Conservation (phyloP, 1,140 invertebrate species). For the Apis mellifera region Amel_HAv3.1 CM009946.2:1298501-1299000, state of each 20-base stretch:
- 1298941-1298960: constrained; percentile 70
- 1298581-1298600: constrained; percentile 76
- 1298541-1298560: constrained; percentile 67
- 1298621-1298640: constrained; percentile 67
- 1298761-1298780: constrained; percentile 73
- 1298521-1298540: constrained; percentile 67
- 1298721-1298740: constrained; percentile 72
- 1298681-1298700: constrained; percentile 74
- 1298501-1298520: constrained; percentile 77
- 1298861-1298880: background rate
- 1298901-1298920: constrained; percentile 73
- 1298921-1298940: constrained; percentile 64
- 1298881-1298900: constrained; percentile 63
- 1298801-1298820: constrained; percentile 74
- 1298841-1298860: background rate
- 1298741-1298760: constrained; percentile 70
- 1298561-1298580: constrained; percentile 75
- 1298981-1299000: constrained; percentile 74
- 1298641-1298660: constrained; percentile 65
- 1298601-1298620: constrained; percentile 76
- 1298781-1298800: constrained; percentile 63
- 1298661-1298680: constrained; percentile 74
- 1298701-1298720: constrained; percentile 72
- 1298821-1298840: constrained; percentile 51
- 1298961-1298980: constrained; percentile 76